Evolutionary conservation across 1,140 invertebrate species (phyloP).

Genomic region (Musca domestica): DNA sequence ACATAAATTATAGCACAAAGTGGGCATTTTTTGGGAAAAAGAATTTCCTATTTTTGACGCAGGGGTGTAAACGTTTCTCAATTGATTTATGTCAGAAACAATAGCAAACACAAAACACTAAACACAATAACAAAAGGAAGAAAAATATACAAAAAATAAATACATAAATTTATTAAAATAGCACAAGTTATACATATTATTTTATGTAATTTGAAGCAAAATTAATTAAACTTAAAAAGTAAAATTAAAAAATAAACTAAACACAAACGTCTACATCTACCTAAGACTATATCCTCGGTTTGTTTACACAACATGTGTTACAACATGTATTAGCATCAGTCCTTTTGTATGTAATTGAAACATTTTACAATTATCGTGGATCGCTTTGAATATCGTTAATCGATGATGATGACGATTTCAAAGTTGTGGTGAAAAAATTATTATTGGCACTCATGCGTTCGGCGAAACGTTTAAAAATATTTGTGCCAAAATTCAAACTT

Average conservation of each 20-base stretch:
- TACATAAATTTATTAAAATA: constrained; percentile 26
- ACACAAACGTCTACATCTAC: neutral
- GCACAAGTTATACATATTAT: neutral
- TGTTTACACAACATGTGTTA: neutral
- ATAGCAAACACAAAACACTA: neutral
- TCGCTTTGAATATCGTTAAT: neutral
- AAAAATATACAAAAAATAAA: constrained; percentile 29
- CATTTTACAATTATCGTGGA: neutral
- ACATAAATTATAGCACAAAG: too few relatives aligned
- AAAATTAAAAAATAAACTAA: neutral
- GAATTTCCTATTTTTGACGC: constrained; percentile 27
- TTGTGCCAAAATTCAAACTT: constrained; percentile 43
- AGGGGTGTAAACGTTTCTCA: neutral
- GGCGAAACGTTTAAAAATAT: constrained; percentile 50
- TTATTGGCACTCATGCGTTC: constrained; percentile 39
- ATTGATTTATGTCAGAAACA: neutral
- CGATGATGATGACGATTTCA: constrained; percentile 28
- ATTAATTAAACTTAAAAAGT: constrained; percentile 3
- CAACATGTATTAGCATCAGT: constrained; percentile 1
- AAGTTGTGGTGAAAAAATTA: constrained; percentile 21
- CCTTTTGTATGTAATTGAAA: neutral
- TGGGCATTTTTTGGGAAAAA: too few relatives aligned
- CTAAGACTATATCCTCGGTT: too few relatives aligned
- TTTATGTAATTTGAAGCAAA: constrained; percentile 32
- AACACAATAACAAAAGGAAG: neutral